Base-by-base conservation (phyloP, 2,888 invertebrate genomes). In the Scaptomyza cyrtandrae region DNA sequence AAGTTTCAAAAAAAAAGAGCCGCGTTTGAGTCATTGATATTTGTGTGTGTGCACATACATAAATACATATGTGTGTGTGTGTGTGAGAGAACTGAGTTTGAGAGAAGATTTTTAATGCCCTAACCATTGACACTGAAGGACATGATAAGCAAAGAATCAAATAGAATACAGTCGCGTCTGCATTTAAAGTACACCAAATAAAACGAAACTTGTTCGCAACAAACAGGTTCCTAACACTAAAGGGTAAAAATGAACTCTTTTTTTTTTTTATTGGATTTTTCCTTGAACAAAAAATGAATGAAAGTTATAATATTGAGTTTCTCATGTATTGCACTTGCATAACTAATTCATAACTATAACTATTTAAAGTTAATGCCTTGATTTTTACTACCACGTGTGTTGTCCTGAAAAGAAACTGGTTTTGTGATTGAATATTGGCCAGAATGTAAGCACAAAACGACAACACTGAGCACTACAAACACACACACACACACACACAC, bases 1-100 rank as follows among this genome's bases (percentile, higher is more conserved):
- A 50, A 58, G 4, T 24, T n/a, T n/a, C n/a, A 43, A 49, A 37
- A 46, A 49, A 59, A 55, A 50, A 58, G 24, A 58, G 24, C 29
- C 14, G 33, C n/a, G 6, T 29, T 41, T 57, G 11, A 35, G 16
- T 57, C 39, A 48, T 50, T 13, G n/a, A 16, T n/a, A 31, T 43
- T 10, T 6, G 24, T 59, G 27, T 11, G 27, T 27, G 33, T 62
- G 10, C 31, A 27, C 31, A 31, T 10, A 53, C 19, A 49, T 7
- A 29, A 5, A 6, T 33, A 29, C 1, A 29, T 33, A 0, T 6
- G 3, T 33, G 6, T 33, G 9, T 35, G 3, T 37, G 39, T 39
- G 39, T 14, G 39, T 39, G 41, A 41, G 16, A 41, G 16, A 41
- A 3, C 35, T 35, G 35, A 19, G 19, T 19, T 19, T 19, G n/a